Conservation (phyloP, 2,888 invertebrate genomes). For the Adelphocoris suturalis region DNA sequence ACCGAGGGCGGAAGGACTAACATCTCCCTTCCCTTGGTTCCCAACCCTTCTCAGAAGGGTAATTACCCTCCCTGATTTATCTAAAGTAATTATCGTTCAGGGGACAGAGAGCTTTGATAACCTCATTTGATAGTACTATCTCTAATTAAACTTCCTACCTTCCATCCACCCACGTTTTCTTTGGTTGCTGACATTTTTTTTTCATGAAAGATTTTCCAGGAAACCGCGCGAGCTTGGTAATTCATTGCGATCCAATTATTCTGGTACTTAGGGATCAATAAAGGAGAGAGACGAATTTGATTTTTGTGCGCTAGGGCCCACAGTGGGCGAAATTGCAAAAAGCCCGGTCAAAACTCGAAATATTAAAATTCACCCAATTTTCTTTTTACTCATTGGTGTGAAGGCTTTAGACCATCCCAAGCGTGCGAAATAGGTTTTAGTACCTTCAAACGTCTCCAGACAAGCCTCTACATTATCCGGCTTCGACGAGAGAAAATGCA, state of each 20-base stretch:
- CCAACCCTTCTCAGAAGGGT: slow-evolving; percentile 17
- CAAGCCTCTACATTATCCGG: too few species aligned
- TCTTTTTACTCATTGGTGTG: too few species aligned
- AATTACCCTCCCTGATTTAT: slow-evolving; percentile 59
- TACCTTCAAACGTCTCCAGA: too few species aligned
- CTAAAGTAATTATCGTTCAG: slow-evolving; percentile 57
- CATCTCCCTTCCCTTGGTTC: neutral
- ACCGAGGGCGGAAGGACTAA: neutral
- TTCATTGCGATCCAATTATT: neutral
- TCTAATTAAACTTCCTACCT: slow-evolving; percentile 60
- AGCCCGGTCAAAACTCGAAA: too few species aligned
- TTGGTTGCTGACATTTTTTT: neutral
- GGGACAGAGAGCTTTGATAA: slow-evolving; percentile 55
- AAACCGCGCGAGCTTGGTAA: neutral
- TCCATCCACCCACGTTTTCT: neutral
- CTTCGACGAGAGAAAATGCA: too few species aligned
- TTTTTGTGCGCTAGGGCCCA: too few species aligned
- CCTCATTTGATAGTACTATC: slow-evolving; percentile 61
- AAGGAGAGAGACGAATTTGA: too few species aligned
- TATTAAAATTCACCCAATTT: too few species aligned
- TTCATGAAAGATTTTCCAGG: neutral
- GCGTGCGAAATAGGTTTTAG: too few species aligned
- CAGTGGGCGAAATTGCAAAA: too few species aligned
- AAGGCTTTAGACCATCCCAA: too few species aligned
- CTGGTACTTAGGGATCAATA: too few species aligned